Evolutionary conservation across 2,113 vertebrate genomes (phyloP).

Genomic region (Toxostoma redivivum): DNA sequence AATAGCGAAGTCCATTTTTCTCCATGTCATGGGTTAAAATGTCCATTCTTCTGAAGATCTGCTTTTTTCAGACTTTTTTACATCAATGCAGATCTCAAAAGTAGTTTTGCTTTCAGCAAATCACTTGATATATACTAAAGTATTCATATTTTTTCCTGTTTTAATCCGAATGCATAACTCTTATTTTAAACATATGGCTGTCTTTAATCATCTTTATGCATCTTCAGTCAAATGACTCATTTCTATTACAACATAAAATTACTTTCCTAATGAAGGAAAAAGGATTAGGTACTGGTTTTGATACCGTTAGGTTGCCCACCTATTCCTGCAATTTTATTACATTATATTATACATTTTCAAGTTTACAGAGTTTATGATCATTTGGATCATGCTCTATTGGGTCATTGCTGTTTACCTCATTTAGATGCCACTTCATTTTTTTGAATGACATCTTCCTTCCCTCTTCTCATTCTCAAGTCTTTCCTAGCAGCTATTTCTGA

Average conservation of each 20-base stretch:
- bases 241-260: background rate
- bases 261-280: background rate
- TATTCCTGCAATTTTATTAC: background rate
- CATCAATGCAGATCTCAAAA: background rate
- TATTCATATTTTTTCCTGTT: background rate
- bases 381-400: background rate
- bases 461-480: background rate
- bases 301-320: background rate
- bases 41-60: background rate
- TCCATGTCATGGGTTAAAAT: background rate
- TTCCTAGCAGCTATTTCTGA: background rate
- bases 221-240: background rate
- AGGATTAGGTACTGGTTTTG: background rate
- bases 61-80: background rate
- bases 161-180: background rate
- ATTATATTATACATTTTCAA: background rate
- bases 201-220: background rate
- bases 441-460: background rate
- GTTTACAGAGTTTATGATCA: background rate
- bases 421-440: background rate
- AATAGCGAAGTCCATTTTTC: background rate
- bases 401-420: background rate
- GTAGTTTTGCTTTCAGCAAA: background rate
- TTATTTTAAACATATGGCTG: background rate
- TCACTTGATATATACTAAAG: background rate